phyloP scores from a whole-genome alignment of 1,140 invertebrate species.

The Diploscapter pachys region DNA sequence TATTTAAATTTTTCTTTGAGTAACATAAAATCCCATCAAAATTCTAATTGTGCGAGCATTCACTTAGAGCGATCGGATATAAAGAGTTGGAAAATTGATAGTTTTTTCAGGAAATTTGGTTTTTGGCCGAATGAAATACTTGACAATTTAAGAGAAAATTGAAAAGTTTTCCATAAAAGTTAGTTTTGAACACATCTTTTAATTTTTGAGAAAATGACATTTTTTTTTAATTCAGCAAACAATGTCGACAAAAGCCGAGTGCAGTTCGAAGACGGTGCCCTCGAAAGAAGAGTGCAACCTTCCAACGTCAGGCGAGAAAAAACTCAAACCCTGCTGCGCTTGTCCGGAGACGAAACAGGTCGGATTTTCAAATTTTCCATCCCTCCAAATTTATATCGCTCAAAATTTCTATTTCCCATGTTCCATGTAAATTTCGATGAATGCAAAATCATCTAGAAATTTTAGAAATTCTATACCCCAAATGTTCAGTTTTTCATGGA shows the following conservation, averaged over 20 bases:
- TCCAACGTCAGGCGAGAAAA: slow-evolving; percentile 38
- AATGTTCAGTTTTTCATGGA: not conserved
- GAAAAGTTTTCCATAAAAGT: slow-evolving; percentile 6
- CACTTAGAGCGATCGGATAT: no score
- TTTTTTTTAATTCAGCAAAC: not conserved
- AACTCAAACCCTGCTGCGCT: slow-evolving; percentile 84
- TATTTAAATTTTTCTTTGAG: no score
- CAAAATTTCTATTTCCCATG: no score
- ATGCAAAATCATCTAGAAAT: no score
- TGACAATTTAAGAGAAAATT: not conserved
- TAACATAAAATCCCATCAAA: no score
- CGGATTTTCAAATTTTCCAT: not conserved
- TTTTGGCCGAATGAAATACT: not conserved
- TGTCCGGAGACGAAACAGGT: slow-evolving; percentile 90
- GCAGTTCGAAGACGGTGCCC: not conserved
- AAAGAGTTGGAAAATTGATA: not conserved
- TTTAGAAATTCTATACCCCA: not conserved
- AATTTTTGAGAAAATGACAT: slow-evolving; percentile 3
- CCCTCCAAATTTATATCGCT: no score
- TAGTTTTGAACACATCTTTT: not conserved
- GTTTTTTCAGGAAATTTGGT: not conserved
- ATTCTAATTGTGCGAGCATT: no score
- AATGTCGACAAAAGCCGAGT: not conserved
- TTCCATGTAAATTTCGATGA: no score
- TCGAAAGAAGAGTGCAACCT: not conserved